Conservation (phyloP, 2,888 invertebrate species). For the Leptopterna dolabrata region DNA sequence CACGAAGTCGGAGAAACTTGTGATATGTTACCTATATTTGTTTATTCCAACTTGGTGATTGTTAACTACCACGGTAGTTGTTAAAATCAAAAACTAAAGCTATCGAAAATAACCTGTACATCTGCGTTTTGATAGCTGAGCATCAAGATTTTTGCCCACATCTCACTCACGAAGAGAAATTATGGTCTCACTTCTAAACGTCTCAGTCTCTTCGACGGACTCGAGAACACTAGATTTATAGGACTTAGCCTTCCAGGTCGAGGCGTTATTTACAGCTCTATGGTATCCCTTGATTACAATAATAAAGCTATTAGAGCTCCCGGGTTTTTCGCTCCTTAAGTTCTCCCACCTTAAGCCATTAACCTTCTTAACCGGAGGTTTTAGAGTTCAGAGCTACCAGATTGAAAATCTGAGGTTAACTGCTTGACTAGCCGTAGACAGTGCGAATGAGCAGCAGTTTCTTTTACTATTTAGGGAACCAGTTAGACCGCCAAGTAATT, state of each 20-base stretch:
- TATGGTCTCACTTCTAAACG: background rate
- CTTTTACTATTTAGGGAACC: no score
- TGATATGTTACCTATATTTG: no score
- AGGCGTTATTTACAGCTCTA: slow-evolving; percentile 28
- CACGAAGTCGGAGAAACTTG: no score
- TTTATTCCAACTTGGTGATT: no score
- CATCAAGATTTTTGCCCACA: background rate
- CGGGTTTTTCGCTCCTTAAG: background rate
- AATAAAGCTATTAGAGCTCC: slow-evolving; percentile 44
- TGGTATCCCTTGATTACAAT: slow-evolving; percentile 32
- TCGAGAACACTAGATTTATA: background rate
- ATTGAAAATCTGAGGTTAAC: background rate
- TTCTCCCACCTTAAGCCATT: background rate
- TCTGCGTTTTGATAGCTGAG: background rate
- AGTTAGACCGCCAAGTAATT: background rate
- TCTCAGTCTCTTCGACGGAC: background rate
- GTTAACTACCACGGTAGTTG: no score
- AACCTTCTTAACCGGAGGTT: background rate
- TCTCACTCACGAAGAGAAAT: background rate
- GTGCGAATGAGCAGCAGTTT: background rate
- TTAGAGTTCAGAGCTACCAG: background rate
- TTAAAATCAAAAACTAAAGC: background rate
- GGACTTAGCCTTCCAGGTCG: background rate
- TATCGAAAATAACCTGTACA: no score
- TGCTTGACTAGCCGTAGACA: background rate